Evolutionary conservation across 1,140 invertebrate genomes (phyloP).

Genomic region (Littorina saxatilis): DNA sequence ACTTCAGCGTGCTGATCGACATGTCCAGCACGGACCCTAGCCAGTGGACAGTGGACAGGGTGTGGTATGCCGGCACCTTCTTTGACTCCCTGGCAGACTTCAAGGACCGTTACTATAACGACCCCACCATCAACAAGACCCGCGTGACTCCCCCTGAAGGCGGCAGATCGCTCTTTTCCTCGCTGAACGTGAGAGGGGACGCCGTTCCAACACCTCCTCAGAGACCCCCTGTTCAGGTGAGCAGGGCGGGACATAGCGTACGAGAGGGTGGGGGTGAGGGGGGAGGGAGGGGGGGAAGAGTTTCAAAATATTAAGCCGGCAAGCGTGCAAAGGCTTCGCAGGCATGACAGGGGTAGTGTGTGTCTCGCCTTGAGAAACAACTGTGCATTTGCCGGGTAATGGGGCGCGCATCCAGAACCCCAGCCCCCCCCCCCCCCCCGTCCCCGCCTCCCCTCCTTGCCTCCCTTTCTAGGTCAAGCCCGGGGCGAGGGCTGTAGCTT

Average conservation of each 20-base stretch:
- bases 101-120: not conserved
- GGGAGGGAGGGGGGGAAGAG: too few relatives aligned
- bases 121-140: conserved; percentile 19
- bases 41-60: conserved; percentile 49
- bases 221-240: conserved; percentile 40
- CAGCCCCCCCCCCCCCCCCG: too few relatives aligned
- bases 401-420: too few relatives aligned
- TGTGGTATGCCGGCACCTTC: conserved; percentile 55
- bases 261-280: not conserved
- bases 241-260: not conserved
- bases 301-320: too few relatives aligned
- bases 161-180: conserved; percentile 38
- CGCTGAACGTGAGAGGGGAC: conserved; percentile 40
- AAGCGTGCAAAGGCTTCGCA: too few relatives aligned
- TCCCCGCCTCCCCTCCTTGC: too few relatives aligned
- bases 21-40: conserved; percentile 42
- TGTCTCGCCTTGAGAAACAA: too few relatives aligned
- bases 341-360: too few relatives aligned
- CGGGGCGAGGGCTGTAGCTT: too few relatives aligned
- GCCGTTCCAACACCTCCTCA: conserved; percentile 41
- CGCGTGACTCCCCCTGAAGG: conserved; percentile 39
- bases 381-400: too few relatives aligned
- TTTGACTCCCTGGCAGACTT: conserved; percentile 55
- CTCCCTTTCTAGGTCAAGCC: too few relatives aligned
- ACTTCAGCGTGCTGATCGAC: conserved; percentile 54